These are phyloP conservation scores for Anastrepha obliqua DNA, from an alignment of 1,140 invertebrate genomes.

Conservation along the genomic window DNA sequence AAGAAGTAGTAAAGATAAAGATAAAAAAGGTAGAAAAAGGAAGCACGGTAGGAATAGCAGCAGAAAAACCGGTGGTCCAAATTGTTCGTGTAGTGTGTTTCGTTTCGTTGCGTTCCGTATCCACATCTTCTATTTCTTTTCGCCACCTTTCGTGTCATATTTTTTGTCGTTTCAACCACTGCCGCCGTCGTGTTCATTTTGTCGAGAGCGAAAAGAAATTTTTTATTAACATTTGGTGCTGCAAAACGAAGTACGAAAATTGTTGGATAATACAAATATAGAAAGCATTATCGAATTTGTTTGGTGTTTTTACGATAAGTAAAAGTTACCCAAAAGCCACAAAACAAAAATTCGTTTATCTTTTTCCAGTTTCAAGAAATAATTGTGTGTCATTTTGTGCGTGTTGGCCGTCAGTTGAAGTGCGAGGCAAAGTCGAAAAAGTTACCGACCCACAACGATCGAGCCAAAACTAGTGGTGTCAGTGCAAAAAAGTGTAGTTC, in stretches of 20 bases:
- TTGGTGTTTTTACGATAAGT: background rate
- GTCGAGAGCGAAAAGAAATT: background rate
- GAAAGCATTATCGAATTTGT: background rate
- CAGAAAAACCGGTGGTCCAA: constrained; percentile 51
- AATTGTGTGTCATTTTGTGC: constrained; percentile 28
- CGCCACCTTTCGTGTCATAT: constrained; percentile 32
- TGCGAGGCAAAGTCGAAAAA: constrained; percentile 15
- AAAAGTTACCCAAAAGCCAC: background rate
- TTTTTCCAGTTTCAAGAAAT: constrained; percentile 31
- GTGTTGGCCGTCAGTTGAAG: constrained; percentile 11
- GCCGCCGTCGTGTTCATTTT: constrained; percentile 34
- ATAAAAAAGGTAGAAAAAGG: constrained; percentile 19
- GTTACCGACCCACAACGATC: background rate
- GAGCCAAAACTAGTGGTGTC: constrained; percentile 42
- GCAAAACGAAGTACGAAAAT: constrained; percentile 34
- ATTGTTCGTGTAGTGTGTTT: constrained; percentile 46
- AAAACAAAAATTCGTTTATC: constrained; percentile 48
- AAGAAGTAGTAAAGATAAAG: background rate
- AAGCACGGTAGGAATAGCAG: constrained; percentile 11
- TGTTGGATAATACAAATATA: background rate
- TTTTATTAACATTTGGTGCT: constrained; percentile 37
- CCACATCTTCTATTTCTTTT: constrained; percentile 37
- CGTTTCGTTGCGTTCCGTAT: constrained; percentile 45
- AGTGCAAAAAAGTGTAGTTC: constrained; percentile 27
- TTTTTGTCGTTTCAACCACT: background rate